A percentile compares a stretch with the other conserved stretches of the same genome.
phyloP scores from a whole-genome alignment of 2,888 invertebrate species.

The Ecliptopera silaceata region DNA sequence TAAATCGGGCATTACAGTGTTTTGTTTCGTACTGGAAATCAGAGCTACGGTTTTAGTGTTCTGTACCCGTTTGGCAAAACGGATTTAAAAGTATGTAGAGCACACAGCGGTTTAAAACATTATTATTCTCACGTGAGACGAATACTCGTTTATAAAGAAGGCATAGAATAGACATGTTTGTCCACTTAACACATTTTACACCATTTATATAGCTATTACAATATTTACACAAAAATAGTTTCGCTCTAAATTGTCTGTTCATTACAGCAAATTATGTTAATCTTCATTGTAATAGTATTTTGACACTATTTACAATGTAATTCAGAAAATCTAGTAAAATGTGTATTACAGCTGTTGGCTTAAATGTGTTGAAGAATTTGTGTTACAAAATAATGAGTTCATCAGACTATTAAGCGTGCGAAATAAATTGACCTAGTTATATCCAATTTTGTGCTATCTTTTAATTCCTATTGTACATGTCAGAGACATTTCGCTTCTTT shows the following conservation, averaged over 20 bases:
- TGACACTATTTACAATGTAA: not conserved
- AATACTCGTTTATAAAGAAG: too few relatives aligned
- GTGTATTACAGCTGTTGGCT: conserved; percentile 16
- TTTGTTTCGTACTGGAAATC: too few relatives aligned
- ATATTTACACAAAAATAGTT: not conserved
- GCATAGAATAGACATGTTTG: too few relatives aligned
- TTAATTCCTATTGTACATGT: not conserved
- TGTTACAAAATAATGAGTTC: conserved; percentile 18
- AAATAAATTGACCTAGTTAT: conserved; percentile 4
- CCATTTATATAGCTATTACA: not conserved
- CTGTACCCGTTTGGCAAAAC: not conserved
- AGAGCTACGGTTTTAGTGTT: not conserved
- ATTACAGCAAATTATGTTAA: not conserved
- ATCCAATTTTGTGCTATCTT: not conserved
- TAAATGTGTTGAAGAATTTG: conserved; percentile 19
- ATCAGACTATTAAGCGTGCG: conserved; percentile 5
- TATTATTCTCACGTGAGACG: too few relatives aligned
- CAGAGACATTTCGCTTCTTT: too few relatives aligned
- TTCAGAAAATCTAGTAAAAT: conserved; percentile 6
- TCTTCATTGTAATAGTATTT: conserved; percentile 7
- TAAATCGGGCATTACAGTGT: not conserved
- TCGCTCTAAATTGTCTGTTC: not conserved
- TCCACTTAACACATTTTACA: not conserved
- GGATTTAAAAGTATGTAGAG: not conserved
- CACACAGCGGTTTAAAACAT: not conserved